phyloP scores from a whole-genome alignment of 2,797 vertebrate genomes.

The Acanthurus leucopareius region DNA sequence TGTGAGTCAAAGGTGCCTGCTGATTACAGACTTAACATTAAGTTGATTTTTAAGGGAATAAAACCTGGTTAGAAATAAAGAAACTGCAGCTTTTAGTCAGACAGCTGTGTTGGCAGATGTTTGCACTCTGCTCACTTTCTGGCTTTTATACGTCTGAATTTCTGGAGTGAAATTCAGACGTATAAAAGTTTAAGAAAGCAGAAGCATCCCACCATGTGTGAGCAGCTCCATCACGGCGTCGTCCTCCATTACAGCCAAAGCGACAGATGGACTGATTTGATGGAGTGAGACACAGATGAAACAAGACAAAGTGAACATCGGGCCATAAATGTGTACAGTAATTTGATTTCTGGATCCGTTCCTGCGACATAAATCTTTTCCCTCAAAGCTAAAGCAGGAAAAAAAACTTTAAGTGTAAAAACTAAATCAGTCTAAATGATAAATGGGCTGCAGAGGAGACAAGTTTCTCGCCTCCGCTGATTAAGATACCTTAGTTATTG shows the following conservation, averaged over 20 bases:
- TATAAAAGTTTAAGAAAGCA: conserved; percentile 14
- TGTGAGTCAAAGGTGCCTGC: too few relatives aligned
- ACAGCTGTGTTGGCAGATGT: not conserved
- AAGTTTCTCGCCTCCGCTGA: conserved; percentile 21
- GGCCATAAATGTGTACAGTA: not conserved
- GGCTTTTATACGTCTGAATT: not conserved
- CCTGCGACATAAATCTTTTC: not conserved
- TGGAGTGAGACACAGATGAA: conserved; percentile 19
- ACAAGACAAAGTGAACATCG: conserved; percentile 6
- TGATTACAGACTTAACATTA: too few relatives aligned
- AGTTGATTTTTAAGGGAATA: too few relatives aligned
- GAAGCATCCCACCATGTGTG: conserved; percentile 14
- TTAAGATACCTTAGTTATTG: conserved; percentile 11
- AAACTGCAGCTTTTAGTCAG: too few relatives aligned
- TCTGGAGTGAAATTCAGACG: not conserved
- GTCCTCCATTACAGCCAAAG: conserved; percentile 28
- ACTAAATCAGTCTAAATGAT: conserved; percentile 14
- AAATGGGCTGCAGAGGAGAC: conserved; percentile 17
- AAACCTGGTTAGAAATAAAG: too few relatives aligned
- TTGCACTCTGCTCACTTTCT: not conserved
- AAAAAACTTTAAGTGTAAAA: conserved; percentile 9
- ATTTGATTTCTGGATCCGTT: conserved; percentile 19
- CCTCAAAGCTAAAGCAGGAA: conserved; percentile 1
- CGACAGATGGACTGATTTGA: conserved; percentile 46
- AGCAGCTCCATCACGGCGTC: conserved; percentile 20